A percentile compares a stretch with the other conserved stretches of the same genome.
These are phyloP conservation scores for Dendrophyllia cribrosa DNA, from an alignment of 64 coral and sea anemone species.

Conservation along the genomic window DNA sequence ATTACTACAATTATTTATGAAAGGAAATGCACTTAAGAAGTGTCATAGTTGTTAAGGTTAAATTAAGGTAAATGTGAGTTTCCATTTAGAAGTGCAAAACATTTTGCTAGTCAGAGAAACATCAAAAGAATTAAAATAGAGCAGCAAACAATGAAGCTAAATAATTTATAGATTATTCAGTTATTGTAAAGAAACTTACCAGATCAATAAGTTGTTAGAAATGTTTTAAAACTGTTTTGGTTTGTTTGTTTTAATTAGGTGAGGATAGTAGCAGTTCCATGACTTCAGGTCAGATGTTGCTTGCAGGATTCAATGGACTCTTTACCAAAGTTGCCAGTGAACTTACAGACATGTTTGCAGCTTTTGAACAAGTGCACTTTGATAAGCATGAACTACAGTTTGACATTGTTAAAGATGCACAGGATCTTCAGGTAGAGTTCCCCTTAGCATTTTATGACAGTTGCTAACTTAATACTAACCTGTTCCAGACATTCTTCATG, in stretches of 20 bases:
- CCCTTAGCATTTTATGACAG: background rate
- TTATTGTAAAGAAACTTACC: too few relatives aligned
- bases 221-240: background rate
- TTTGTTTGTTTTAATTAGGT: background rate
- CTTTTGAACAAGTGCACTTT: conserved; percentile 65
- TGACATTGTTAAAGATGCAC: conserved; percentile 83
- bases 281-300: conserved; percentile 96
- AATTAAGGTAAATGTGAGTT: too few relatives aligned
- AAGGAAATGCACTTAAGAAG: too few relatives aligned
- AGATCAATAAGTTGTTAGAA: background rate
- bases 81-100: too few relatives aligned
- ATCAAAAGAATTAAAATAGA: too few relatives aligned
- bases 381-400: conserved; percentile 47
- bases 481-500: too few relatives aligned
- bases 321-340: conserved; percentile 98
- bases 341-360: conserved; percentile 65
- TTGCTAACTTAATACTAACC: too few relatives aligned
- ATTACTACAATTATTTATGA: too few relatives aligned
- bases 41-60: too few relatives aligned
- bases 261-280: conserved; percentile 63
- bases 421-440: conserved; percentile 75
- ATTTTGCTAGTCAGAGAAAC: too few relatives aligned
- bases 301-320: conserved; percentile 97
- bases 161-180: too few relatives aligned
- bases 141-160: too few relatives aligned